Evolutionary conservation across 2,888 invertebrate species (phyloP), one percentile per base, ranked within the genome.

Genomic region (Drosophila phalerata): DNA sequence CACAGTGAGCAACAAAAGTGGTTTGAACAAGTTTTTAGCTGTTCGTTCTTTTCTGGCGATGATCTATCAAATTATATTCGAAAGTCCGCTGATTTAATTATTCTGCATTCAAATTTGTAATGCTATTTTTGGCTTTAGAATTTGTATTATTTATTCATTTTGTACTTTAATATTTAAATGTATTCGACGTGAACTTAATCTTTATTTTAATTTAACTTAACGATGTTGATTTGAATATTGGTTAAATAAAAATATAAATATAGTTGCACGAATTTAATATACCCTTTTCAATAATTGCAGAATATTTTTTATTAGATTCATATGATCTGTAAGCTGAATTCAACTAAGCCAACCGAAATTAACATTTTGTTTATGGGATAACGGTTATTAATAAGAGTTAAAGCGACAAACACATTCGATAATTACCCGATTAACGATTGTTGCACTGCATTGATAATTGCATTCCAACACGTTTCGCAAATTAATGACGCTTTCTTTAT

Each of bases 61-160:
- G 40, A 73, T 65, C 51, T 45, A 56, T 65, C 42, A 43, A 34
- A 61, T 38, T 28, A 37, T 34, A 69, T 65, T 73, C 48, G 70
- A 74, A 73, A 73, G 65, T 74, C 43, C 17, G 17, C 47, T 15
- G 38, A 30, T 43, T 60, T 60, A 56, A 63, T 13, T 25, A 25
- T 56, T 69, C 49, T 52, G 55, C 19, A 51, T 60, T 69, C 30
- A 58, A 49, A 43, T 43, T 73, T 60, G 34, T 3, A 32, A 38
- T 25, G n/a, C n/a, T 71, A 30, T 34, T n/a, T 15, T 22, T 10
- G 37, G 17, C 32, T 32, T 25, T 37, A 42, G 47, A 51, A 51
- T 42, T 30, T 38, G 28, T 5, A 1, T 22, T 38, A 3, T 45
- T 13, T 34, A 56, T 45, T 34, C 13, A 45, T 19, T 52, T 38